Base-by-base conservation (phyloP, 2,888 invertebrate genomes). In the Caenorhabditis sp. region DNA sequence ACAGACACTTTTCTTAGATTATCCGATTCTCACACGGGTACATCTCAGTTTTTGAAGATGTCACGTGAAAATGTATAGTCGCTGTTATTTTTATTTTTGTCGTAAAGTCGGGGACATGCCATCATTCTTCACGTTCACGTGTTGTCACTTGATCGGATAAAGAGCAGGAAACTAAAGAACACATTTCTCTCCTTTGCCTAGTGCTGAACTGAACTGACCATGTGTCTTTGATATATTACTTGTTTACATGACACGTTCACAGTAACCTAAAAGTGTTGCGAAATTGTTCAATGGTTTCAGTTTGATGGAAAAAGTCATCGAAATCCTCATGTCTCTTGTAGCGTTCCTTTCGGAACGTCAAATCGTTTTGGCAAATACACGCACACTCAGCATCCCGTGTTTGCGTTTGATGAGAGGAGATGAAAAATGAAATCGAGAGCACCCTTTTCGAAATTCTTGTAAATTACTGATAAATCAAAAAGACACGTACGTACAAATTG, bases 71-170 rank as follows among this genome's bases (percentile, higher is more conserved):
- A 37, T 53, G 59, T 52, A 52, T 59, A 46, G 30, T 68, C 41
- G 48, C 48, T 59, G 70, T 70, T 70, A 58, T 59, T 70, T 70
- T 53, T 59, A 59, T 70, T 61, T 52, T 26, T 35, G 46, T 59
- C 70, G 70, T 70, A 68, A 59, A 26, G 27, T 45, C 52, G 52
- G 26, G 52, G 59, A 70, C 56, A 55, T 65, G 65, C 55, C 65
- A 24, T 56, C 35, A 20, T 43, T 9, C 35, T 45, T 27, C 32
- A 35, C 7, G 24, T 58, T 68, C 70, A 70, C 70, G 70, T 70
- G 70, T 50, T 68, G 58, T 35, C 58, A 52, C 35, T 59, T 68
- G 58, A 59, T 68, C 52, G 50, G 13, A 43, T 32, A 55, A 39
- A 46, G 48, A 68, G 66, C 66, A 68, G 50, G 22, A 58, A 41